phyloP scores from a whole-genome alignment of 2,797 vertebrate species.

The Propithecus perrieri region DNA sequence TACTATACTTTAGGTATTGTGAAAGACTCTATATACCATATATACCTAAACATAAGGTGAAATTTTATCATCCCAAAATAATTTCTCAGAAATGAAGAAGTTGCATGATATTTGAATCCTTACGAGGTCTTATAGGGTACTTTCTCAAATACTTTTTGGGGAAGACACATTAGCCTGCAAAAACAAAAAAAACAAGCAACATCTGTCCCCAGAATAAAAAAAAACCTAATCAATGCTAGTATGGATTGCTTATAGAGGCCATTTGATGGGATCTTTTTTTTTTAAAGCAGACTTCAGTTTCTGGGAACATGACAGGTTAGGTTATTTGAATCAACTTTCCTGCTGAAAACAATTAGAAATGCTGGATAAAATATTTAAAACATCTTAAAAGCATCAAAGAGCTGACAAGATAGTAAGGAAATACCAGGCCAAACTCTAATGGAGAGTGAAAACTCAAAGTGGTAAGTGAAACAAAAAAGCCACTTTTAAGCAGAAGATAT shows the following conservation, averaged over 20 bases:
- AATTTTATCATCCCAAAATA: slow-evolving; percentile 48
- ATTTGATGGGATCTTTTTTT: not conserved
- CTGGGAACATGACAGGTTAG: not conserved
- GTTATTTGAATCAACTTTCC: slow-evolving; percentile 61
- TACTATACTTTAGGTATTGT: not conserved
- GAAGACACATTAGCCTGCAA: not conserved
- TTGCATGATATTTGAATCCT: slow-evolving; percentile 30
- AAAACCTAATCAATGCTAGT: not conserved
- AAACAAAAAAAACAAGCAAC: not conserved
- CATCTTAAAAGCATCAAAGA: slow-evolving; percentile 64
- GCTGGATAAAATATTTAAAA: slow-evolving; percentile 64
- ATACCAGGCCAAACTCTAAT: slow-evolving; percentile 43
- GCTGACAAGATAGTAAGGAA: slow-evolving; percentile 45
- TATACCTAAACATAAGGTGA: slow-evolving; percentile 17
- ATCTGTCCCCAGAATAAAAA: not conserved
- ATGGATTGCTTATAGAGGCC: slow-evolving; percentile 6
- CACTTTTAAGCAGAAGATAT: slow-evolving; percentile 35
- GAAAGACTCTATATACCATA: not conserved
- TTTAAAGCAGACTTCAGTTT: not conserved
- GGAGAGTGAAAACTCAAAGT: slow-evolving; percentile 49
- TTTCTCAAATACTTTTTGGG: not conserved
- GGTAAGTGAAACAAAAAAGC: not conserved
- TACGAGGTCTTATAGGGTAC: not conserved
- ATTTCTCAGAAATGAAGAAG: slow-evolving; percentile 39
- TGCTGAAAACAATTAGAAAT: slow-evolving; percentile 66